Evolutionary conservation across 2,797 vertebrate species (phyloP).

Genomic region (Sebastes ruberrimus): DNA sequence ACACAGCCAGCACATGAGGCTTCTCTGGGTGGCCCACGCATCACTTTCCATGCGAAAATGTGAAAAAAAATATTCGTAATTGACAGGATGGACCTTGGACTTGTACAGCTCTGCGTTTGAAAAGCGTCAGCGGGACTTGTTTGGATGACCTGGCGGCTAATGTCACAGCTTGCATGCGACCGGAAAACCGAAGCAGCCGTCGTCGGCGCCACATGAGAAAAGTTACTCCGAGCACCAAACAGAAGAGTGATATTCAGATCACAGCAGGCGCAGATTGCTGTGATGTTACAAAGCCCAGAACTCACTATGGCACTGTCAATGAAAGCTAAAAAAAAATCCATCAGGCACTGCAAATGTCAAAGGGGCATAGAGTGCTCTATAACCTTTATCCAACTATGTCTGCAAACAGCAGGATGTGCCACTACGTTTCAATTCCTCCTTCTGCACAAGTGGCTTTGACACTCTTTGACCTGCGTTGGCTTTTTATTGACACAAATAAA

Average conservation of each 20-base stretch:
- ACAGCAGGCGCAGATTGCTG: constrained; percentile 19
- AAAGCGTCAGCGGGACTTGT: constrained; percentile 4
- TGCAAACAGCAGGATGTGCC: constrained; percentile 15
- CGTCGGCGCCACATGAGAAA: neutral
- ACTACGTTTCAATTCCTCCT: neutral
- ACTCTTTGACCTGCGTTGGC: neutral
- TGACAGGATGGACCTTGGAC: neutral
- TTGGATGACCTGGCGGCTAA: neutral
- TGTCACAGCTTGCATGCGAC: neutral
- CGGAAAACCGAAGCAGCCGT: neutral
- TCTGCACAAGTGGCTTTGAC: neutral
- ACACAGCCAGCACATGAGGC: neutral
- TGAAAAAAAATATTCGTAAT: neutral
- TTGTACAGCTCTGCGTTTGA: neutral
- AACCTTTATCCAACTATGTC: constrained; percentile 40
- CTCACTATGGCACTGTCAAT: constrained; percentile 29
- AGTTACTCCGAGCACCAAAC: neutral
- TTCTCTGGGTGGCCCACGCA: neutral
- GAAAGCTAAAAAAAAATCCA: too few relatives aligned
- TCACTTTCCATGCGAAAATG: neutral
- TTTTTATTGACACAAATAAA: neutral
- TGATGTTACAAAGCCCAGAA: constrained; percentile 38
- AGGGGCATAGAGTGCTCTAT: constrained; percentile 11
- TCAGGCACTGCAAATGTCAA: constrained; percentile 36
- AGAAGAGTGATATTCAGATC: constrained; percentile 15